Percentiles rank a stretch among this genome's conserved stretches.
Conservation (phyloP, 2,797 vertebrate species). For the Malurus splendens region DNA sequence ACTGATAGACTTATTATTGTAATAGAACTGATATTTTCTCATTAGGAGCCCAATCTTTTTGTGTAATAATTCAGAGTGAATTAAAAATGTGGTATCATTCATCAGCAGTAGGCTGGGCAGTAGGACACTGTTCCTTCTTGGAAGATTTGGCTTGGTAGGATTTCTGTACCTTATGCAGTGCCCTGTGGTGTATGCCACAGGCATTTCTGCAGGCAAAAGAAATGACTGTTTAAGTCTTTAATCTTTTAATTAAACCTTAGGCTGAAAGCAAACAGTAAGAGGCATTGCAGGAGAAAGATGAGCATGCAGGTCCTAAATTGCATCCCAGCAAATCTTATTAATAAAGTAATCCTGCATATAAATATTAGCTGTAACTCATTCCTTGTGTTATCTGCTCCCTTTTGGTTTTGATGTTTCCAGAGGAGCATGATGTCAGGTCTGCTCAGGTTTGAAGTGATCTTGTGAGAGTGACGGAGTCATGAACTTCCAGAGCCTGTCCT, state of each 20-base stretch:
- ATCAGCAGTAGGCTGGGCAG: not conserved
- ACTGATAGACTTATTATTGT: not conserved
- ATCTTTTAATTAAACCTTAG: not conserved
- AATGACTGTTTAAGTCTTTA: not conserved
- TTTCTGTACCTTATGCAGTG: not conserved
- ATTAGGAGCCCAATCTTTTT: not conserved
- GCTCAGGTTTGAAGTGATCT: not conserved
- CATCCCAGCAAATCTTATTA: not conserved
- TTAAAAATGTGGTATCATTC: not conserved
- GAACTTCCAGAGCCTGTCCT: not conserved
- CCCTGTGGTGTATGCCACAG: not conserved
- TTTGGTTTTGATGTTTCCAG: not conserved
- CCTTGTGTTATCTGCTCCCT: not conserved
- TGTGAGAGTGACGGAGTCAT: not conserved
- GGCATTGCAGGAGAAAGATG: not conserved
- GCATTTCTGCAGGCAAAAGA: not conserved
- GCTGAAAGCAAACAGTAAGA: not conserved
- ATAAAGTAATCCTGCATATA: not conserved
- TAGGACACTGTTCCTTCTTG: not conserved
- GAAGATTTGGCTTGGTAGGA: not conserved
- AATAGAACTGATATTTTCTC: not conserved
- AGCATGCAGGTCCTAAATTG: not conserved
- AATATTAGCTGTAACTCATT: not conserved
- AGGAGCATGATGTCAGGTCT: not conserved
- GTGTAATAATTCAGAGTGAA: not conserved